Evolutionary conservation across 2,888 invertebrate species (phyloP).

Genomic region (Trichogramma dendrolimi): DNA sequence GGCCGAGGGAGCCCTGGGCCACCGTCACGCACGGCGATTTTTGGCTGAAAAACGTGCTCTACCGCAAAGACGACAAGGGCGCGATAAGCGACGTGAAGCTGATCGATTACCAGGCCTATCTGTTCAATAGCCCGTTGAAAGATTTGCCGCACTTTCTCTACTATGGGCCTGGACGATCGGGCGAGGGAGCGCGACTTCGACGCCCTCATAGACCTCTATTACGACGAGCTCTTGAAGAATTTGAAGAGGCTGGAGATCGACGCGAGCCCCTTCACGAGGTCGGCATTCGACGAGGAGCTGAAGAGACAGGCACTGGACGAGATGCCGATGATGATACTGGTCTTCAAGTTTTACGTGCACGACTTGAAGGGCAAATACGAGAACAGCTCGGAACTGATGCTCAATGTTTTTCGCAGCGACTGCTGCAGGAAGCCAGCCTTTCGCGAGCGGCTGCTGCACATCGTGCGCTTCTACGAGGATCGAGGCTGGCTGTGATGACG

Average conservation of each 20-base stretch:
- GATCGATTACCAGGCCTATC: constrained; percentile 59
- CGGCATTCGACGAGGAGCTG: constrained; percentile 35
- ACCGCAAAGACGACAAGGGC: constrained; percentile 49
- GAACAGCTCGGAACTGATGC: not conserved
- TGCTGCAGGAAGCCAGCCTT: not conserved
- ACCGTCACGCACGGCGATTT: constrained; percentile 59
- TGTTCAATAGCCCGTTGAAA: constrained; percentile 54
- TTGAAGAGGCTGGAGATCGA: constrained; percentile 50
- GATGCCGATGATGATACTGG: constrained; percentile 34
- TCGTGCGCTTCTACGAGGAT: constrained; percentile 4
- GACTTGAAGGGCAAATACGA: not conserved
- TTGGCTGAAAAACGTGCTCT: constrained; percentile 62
- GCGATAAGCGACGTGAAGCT: constrained; percentile 55
- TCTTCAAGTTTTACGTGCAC: constrained; percentile 1
- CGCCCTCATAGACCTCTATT: constrained; percentile 55
- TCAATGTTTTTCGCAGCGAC: not conserved
- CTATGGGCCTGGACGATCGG: constrained; percentile 53
- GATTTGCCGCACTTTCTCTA: constrained; percentile 59
- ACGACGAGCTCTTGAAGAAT: constrained; percentile 52
- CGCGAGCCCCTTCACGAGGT: constrained; percentile 35
- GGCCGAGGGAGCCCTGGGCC: constrained; percentile 51
- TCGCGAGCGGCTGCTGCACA: not conserved
- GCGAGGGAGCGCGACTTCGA: constrained; percentile 52
- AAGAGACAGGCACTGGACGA: constrained; percentile 32
- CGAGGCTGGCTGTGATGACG: constrained; percentile 8